Evolutionary conservation across 1,140 invertebrate genomes (phyloP), one percentile per base, ranked within the genome.

Genomic region (Drosophila nasuta): DNA sequence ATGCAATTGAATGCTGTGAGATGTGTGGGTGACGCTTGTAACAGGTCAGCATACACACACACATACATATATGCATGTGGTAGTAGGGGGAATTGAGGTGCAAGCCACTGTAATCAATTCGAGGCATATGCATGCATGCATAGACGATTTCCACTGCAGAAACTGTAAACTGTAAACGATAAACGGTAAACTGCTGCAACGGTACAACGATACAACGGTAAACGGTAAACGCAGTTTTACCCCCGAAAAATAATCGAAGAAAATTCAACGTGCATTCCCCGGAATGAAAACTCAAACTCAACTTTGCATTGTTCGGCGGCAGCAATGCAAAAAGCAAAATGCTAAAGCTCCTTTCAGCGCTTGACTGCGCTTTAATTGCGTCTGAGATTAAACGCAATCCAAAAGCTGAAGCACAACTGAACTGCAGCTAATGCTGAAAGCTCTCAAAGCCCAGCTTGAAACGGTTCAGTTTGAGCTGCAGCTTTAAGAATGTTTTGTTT

Each of bases 81-180:
- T 25, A 28, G 10, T 5, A 30, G 20, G 25, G 20, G 43, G 5
- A 5, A 17, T 25, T 7, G 41, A 5, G 41, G 41, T n/a, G 11
- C 17, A 13, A 52, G 15, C 33, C 62, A 69, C 66, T 70, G 66
- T 75, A 75, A 70, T 75, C 72, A 75, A 75, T 63, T 63, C 52
- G 63, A 59, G 41, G 66, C 56, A 74, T 60, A 70, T 64, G 48
- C 58, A 58, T 57, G 71, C 48, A 62, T 56, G 58, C 72, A 62
- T 38, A 17, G 49, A 74, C 69, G 71, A 56, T 67, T 73, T 73
- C 10, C 11, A 46, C 52, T 28, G 30, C 41, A 25, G 28, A 10
- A 51, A 56, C 35, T 10, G 15, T 13, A 52, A 43, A 17, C 63
- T n/a, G 51, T 4, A 28, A 17, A 25, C 17, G 13, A 28, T 6